phyloP scores from a whole-genome alignment of 2,113 vertebrate genomes.

The Dryoscopus gambensis region DNA sequence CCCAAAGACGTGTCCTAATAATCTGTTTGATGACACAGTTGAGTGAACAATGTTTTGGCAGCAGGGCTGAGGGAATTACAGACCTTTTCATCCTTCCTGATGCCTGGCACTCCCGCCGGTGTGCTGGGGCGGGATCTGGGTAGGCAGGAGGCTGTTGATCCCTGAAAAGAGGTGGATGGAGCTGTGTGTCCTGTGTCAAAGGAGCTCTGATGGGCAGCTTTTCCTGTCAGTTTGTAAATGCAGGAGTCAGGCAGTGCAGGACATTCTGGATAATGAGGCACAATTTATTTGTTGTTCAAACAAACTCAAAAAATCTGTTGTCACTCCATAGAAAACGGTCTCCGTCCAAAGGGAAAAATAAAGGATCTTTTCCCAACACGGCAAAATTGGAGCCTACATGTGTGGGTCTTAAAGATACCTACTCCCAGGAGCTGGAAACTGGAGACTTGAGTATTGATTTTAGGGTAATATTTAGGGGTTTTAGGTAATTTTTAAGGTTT shows the following conservation, averaged over 20 bases:
- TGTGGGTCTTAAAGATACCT: background rate
- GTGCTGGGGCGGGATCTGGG: background rate
- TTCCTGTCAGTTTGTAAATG: background rate
- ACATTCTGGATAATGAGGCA: background rate
- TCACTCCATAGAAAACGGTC: background rate
- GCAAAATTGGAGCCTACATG: background rate
- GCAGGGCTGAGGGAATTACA: background rate
- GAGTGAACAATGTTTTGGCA: background rate
- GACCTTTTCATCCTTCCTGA: background rate
- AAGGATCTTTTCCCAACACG: background rate
- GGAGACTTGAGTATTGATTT: background rate
- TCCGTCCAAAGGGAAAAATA: background rate
- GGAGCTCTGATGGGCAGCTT: background rate
- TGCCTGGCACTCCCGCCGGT: fast-evolving
- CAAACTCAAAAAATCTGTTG: background rate
- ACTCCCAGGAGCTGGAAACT: background rate
- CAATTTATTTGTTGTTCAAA: background rate
- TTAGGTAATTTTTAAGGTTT: background rate
- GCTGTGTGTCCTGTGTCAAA: background rate
- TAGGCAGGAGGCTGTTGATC: background rate
- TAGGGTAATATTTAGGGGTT: background rate
- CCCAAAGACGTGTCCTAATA: background rate
- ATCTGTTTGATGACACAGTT: background rate
- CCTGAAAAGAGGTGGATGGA: background rate
- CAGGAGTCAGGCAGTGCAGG: background rate